Base-by-base conservation (phyloP, 2,888 invertebrate species). In the Sussaba pulchella region DNA sequence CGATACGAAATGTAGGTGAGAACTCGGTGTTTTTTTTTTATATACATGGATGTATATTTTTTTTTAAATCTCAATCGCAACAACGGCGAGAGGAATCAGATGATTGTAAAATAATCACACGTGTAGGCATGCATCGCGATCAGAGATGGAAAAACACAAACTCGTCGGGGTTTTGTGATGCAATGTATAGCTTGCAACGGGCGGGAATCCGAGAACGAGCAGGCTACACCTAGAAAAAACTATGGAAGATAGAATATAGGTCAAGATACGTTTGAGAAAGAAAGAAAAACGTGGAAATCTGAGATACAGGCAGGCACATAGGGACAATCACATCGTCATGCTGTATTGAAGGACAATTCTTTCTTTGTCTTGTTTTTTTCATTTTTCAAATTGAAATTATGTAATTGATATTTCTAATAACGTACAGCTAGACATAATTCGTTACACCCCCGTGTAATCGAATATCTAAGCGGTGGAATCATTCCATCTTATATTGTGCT, bases 151-250 rank as follows among this genome's bases (percentile, higher is more conserved):
- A 61, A 72, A 39, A 76, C 5, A n/a, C n/a, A 57, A 50, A 52
- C 41, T 31, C 45, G 4, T 39, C 24, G 26, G 74, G 64, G 52
- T 70, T 57, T 73, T 73, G 17, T 61, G 81, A 81, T 82, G 84
- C 84, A 85, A 85, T 87, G 84, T 85, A 82, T 81, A 78, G 82
- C 78, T 83, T 67, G 83, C 71, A 83, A 81, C 83, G 86, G 84
- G 85, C 85, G 86, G 82, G 73, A 82, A 85, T 85, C 84, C 84
- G 75, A 84, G 80, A 83, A 76, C 73, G 78, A 85, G 78, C 84
- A 87, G 82, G 84, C 85, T 84, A 87, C 83, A 88, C 87, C 86
- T 88, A 87, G 74, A 87, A 85, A 82, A 85, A 85, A 82, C 63
- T 71, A 73, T 57, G 70, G 57, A 81, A 74, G 57, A 73, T 54